Percentiles rank a stretch among this genome's conserved stretches.
phyloP scores from a whole-genome alignment of 1,140 invertebrate genomes.

The Tribolium madens region DNA sequence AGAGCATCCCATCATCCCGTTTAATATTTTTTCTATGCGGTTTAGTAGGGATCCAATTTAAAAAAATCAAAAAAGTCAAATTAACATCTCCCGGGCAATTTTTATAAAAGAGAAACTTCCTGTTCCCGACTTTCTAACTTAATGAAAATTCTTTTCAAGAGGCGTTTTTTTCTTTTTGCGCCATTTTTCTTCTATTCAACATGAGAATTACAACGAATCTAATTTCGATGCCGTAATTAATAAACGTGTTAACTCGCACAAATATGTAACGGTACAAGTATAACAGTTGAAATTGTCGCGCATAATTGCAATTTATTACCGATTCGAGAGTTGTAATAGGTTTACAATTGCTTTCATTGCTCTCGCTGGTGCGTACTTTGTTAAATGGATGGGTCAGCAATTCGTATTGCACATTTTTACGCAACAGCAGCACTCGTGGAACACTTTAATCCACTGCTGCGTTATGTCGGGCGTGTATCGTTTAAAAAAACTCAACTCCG shows the following conservation, averaged over 20 bases:
- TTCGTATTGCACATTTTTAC: neutral
- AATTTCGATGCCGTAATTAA: constrained; percentile 2
- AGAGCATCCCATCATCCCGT: neutral
- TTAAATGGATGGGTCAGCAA: neutral
- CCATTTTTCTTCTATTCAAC: neutral
- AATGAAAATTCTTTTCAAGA: constrained; percentile 29
- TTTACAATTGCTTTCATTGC: constrained; percentile 10
- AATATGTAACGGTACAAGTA: neutral
- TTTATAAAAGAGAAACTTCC: constrained; percentile 28
- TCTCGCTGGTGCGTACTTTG: neutral
- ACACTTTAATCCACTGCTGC: neutral
- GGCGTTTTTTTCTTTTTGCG: neutral
- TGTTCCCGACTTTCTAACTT: constrained; percentile 3
- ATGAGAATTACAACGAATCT: neutral
- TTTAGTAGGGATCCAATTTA: constrained; percentile 12
- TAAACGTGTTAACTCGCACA: neutral
- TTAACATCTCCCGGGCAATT: constrained; percentile 19
- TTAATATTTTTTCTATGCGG: constrained; percentile 1
- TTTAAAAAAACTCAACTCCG: neutral
- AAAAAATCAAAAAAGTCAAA: constrained; percentile 31
- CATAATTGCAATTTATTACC: neutral
- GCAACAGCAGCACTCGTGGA: neutral
- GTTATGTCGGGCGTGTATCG: neutral
- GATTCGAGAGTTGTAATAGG: neutral
- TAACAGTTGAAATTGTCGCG: constrained; percentile 7